Conservation (phyloP, 2,888 invertebrate genomes). For the Nemapogon koenigi region DNA sequence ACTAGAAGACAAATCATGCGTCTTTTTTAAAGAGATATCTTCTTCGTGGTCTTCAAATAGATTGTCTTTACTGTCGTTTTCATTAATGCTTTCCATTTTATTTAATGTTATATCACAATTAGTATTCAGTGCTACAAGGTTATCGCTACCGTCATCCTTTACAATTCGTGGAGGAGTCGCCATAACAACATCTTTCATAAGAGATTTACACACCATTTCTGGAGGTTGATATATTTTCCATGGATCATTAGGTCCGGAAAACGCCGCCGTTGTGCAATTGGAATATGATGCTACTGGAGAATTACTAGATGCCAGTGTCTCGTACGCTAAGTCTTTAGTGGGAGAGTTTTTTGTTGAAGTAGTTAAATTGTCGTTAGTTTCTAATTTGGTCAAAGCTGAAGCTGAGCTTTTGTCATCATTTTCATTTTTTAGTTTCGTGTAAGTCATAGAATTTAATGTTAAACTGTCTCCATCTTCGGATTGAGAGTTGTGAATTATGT, state of each 20-base stretch:
- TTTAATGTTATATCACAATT: not conserved
- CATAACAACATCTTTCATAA: constrained; percentile 23
- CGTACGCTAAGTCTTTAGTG: constrained; percentile 49
- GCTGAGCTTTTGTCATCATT: constrained; percentile 26
- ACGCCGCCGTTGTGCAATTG: constrained; percentile 42
- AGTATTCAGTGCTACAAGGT: constrained; percentile 21
- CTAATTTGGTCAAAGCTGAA: constrained; percentile 34
- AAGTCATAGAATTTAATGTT: constrained; percentile 53
- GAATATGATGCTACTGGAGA: constrained; percentile 37
- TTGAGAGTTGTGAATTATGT: constrained; percentile 47
- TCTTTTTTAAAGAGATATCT: too few relatives aligned
- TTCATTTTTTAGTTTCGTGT: constrained; percentile 45
- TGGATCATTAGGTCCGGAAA: constrained; percentile 33
- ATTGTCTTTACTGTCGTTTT: too few relatives aligned
- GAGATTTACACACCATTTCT: constrained; percentile 41
- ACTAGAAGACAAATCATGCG: too few relatives aligned
- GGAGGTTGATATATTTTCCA: constrained; percentile 42
- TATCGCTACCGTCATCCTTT: constrained; percentile 16
- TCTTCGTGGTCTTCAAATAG: too few relatives aligned
- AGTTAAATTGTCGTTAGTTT: constrained; percentile 33
- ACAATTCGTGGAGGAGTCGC: constrained; percentile 28
- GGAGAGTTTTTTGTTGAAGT: constrained; percentile 38
- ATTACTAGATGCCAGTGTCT: constrained; percentile 37
- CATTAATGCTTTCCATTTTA: not conserved
- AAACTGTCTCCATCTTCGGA: constrained; percentile 45